These are phyloP conservation scores for Oscheius sp. DNA, from an alignment of 2,888 invertebrate species.

Conservation along the genomic window DNA sequence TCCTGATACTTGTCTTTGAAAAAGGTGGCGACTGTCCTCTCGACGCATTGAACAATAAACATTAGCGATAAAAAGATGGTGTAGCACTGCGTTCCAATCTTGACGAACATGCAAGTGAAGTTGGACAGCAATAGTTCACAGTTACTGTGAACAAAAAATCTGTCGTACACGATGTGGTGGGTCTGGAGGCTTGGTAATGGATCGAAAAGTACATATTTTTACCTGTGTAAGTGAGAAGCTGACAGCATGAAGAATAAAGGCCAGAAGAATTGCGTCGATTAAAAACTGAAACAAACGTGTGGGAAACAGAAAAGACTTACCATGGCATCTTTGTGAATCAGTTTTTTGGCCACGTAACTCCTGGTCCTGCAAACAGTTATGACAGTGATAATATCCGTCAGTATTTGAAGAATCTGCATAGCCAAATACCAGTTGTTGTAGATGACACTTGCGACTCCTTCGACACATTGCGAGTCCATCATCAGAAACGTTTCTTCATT, in stretches of 20 bases:
- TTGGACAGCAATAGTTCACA: slow-evolving; percentile 16
- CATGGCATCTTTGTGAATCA: slow-evolving; percentile 12
- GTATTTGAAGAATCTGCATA: slow-evolving; percentile 19
- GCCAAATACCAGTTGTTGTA: slow-evolving; percentile 7
- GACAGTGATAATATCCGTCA: neutral
- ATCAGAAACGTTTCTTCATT: neutral
- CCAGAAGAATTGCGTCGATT: slow-evolving; percentile 8
- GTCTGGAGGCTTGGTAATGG: neutral
- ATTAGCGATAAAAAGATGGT: slow-evolving; percentile 14
- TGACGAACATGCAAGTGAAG: slow-evolving; percentile 19
- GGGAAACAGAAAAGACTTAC: neutral
- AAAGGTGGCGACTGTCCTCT: slow-evolving; percentile 17
- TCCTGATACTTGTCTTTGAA: neutral
- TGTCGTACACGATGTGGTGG: slow-evolving; percentile 23
- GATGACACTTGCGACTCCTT: slow-evolving; percentile 15
- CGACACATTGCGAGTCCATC: neutral
- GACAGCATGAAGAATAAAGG: slow-evolving; percentile 15
- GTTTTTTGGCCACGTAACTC: slow-evolving; percentile 1
- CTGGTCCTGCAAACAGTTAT: neutral
- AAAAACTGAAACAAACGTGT: slow-evolving; percentile 6
- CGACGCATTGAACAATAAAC: slow-evolving; percentile 22
- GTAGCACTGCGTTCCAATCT: slow-evolving; percentile 11
- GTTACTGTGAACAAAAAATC: neutral
- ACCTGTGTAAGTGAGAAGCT: slow-evolving; percentile 4
- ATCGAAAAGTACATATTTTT: neutral